Evolutionary conservation across 1,140 invertebrate species (phyloP), one percentile per base, ranked within the genome.

Genomic region (Pectinophora gossypiella): DNA sequence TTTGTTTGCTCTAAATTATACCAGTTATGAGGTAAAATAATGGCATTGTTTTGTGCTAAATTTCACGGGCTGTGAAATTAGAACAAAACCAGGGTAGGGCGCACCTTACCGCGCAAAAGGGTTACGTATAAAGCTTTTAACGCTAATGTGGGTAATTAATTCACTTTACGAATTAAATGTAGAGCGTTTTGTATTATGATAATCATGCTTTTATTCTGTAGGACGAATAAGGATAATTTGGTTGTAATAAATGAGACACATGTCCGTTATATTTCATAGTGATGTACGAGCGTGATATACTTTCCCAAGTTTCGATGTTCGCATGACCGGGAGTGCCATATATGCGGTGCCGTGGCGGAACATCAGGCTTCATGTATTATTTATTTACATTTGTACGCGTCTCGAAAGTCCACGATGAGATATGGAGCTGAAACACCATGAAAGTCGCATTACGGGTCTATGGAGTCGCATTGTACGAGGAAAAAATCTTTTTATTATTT

Each of bases 91-190:
- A 54, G 59, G 35, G 35, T n/a, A 9, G 35, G 13, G 35, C 35
- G 5, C 23, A 15, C 6, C 48, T 50, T 51, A 53, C 50, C 45
- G 19, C 22, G 57, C 51, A 55, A 67, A 71, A 61, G 59, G 57
- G 56, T 54, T 43, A 56, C 59, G 59, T 40, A 68, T 61, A 62
- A 64, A 50, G 58, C 58, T 59, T 64, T 75, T 61, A 61, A 64
- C 53, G 60, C 63, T 72, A 73, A 71, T 67, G 56, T 19, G 18
- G 21, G 54, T 61, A 55, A 60, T 76, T 69, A 66, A 63, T 68
- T 62, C 61, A 52, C 54, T 53, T 54, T 60, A 55, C 48, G 56
- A 68, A 69, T 74, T 72, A 63, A 71, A 64, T 72, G 44, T 67
- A 61, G 56, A 61, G 35, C 45, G 50, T 54, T 59, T 54, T 35